Evolutionary conservation across 2,113 vertebrate species (phyloP).

Genomic region (Panthera leo): DNA sequence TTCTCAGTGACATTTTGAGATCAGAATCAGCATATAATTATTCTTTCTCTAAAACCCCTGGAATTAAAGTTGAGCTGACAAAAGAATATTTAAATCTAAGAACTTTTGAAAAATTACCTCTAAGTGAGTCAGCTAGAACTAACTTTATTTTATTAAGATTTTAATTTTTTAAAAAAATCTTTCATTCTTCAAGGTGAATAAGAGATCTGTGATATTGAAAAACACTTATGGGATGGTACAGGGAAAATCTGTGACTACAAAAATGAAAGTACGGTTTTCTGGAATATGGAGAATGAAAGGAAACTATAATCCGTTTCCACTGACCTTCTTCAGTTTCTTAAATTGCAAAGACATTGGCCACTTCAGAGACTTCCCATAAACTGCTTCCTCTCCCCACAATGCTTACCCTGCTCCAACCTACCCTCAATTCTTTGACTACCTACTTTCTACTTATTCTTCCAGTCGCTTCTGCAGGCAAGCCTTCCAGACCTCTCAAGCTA

Average conservation of each 20-base stretch:
- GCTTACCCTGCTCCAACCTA: fast-evolving
- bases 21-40: constrained; percentile 72
- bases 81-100: constrained; percentile 65
- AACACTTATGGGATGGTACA: background rate
- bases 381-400: background rate
- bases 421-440: background rate
- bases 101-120: constrained; percentile 66
- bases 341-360: background rate
- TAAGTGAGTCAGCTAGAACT: constrained; percentile 32
- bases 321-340: background rate
- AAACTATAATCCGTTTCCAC: background rate
- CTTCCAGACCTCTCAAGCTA: background rate
- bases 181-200: constrained; percentile 40
- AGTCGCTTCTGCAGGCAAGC: background rate
- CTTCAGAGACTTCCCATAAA: background rate
- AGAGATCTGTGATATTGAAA: background rate
- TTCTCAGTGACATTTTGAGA: constrained; percentile 67
- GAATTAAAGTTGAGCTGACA: constrained; percentile 65
- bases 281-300: background rate
- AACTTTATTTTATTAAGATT: constrained; percentile 61
- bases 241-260: background rate
- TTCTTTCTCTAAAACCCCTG: constrained; percentile 46
- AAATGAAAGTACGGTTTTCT: background rate
- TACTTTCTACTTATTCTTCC: background rate
- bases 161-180: background rate